Base-by-base conservation (phyloP, 2,797 vertebrate species). In the Bradypodion pumilum region DNA sequence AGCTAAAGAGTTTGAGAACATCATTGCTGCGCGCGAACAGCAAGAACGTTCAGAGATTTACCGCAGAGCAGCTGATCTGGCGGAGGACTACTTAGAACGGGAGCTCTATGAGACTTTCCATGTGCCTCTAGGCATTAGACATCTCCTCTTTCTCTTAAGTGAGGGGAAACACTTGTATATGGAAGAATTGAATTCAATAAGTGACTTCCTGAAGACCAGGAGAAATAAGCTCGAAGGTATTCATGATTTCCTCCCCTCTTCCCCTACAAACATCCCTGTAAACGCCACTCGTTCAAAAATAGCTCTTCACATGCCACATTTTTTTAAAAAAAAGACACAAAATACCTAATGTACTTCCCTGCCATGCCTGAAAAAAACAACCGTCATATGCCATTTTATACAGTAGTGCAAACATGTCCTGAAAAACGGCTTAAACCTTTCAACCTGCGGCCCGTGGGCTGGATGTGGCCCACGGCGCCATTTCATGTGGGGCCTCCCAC, bases 151-250 rank as follows among this genome's bases (percentile, higher is more conserved):
- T 89, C 95, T 97, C 72, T 85, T 97, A 85, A 93, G 91, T 10
- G 94, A 95, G 44, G 95, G 96, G 25, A 95, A 96, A 80, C 95
- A 95, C 84, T 91, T 97, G 85, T 94, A 92, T 89, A 77, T 92
- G 3, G 95, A 95, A 23, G 95, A 96, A 90, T 79, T 97, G 88
- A 94, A 92, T 81, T 93, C 94, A 80, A 81, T 96, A 87, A 93
- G 92, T 0, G 92, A 96, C 69, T 95, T 93, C 74, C 83, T 95
- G 80, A 91, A 93, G 40, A 93, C 91, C 80, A 95, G 96, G 75
- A 96, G 94, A 94, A 93, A 95, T 81, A 92, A 94, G 66, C 42
- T 94, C 82, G 93, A 96, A 96, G 96, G 94, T 97, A 87, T 84
- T 88, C 3, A 8, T 82, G 40, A 85, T 86, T 92, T 85, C 12